phyloP scores from a whole-genome alignment of 2,888 invertebrate genomes.

The Apotomis turbidana region DNA sequence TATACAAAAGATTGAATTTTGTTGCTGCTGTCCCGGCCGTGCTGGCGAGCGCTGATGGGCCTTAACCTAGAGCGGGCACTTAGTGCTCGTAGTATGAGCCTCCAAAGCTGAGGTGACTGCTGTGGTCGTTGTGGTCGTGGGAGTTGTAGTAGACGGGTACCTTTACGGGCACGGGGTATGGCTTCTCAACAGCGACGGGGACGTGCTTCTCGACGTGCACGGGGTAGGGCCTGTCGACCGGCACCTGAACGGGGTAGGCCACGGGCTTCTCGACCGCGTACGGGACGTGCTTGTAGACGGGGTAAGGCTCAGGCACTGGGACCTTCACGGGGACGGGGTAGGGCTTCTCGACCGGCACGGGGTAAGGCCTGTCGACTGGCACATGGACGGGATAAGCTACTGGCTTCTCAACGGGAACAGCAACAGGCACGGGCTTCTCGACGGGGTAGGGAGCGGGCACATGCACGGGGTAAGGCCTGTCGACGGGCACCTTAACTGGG shows the following conservation, averaged over 20 bases:
- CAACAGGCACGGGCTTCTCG: conserved; percentile 85
- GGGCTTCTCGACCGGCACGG: conserved; percentile 81
- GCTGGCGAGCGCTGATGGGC: conserved; percentile 64
- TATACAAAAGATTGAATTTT: conserved; percentile 74
- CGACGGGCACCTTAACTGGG: conserved; percentile 88
- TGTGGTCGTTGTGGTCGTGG: conserved; percentile 52
- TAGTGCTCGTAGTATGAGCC: conserved; percentile 73
- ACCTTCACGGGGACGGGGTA: conserved; percentile 83
- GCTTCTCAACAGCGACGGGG: conserved; percentile 81
- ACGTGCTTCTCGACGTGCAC: conserved; percentile 80
- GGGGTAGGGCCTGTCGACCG: conserved; percentile 86
- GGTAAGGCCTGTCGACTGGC: conserved; percentile 85
- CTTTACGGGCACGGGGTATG: conserved; percentile 83
- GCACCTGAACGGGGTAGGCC: conserved; percentile 87
- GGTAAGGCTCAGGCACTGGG: conserved; percentile 83
- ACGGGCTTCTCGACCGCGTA: conserved; percentile 84
- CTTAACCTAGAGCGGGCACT: conserved; percentile 60
- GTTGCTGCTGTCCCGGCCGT: conserved; percentile 78
- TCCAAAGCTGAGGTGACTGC: conserved; percentile 55
- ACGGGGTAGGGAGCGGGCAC: conserved; percentile 85
- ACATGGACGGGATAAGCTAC: conserved; percentile 86
- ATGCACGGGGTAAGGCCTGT: conserved; percentile 88
- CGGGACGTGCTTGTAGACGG: conserved; percentile 87
- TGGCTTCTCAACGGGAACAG: conserved; percentile 86
- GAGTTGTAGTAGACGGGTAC: conserved; percentile 70